Evolutionary conservation across 2,797 vertebrate genomes (phyloP), one percentile per base, ranked within the genome.

Genomic region (Saxicola maurus): DNA sequence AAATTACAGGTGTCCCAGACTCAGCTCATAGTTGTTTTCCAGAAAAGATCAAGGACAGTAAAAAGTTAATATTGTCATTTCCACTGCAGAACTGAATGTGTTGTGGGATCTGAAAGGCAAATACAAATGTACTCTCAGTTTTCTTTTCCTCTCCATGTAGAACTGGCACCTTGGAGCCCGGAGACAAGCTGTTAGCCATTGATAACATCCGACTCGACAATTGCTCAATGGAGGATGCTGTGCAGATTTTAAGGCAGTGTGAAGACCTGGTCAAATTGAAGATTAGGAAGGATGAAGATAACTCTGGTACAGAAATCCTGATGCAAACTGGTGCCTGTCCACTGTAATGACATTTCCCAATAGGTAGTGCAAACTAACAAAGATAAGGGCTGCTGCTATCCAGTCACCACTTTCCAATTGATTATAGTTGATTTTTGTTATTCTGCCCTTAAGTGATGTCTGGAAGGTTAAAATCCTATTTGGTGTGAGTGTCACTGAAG

Each of bases 201-300:
- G 99, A 99, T 96, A 99, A 99, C 95, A 98, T 99, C 95, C 96
- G 99, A 30, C 97, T 99, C 90, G 99, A 99, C 95, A 98, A 98
- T 90, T 99, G 99, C 62, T 98, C 98, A 74, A 98, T 97, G 97
- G 99, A 99, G 74, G 98, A 99, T 3, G 99, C 99, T 0, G 98
- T 99, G 96, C 98, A 99, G 92, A 98, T 99, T 94, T 98, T 99
- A 59, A 98, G 98, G 93, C 98, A 99, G 92, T 98, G 98, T 13
- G 98, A 99, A 95, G 99, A 99, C 71, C 97, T 99, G 92, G 99
- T 99, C 89, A 99, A 99, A 95, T 98, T 99, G 57, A 99, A 99
- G 97, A 98, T 99, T 88, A 98, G 98, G 66, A 99, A 99, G 90
- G 99, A 99, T 21, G 99, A 99, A 90, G 99, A 99, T 97, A 99